phyloP scores from a whole-genome alignment of 2,888 invertebrate genomes.

The Drosophila vallismaia region DNA sequence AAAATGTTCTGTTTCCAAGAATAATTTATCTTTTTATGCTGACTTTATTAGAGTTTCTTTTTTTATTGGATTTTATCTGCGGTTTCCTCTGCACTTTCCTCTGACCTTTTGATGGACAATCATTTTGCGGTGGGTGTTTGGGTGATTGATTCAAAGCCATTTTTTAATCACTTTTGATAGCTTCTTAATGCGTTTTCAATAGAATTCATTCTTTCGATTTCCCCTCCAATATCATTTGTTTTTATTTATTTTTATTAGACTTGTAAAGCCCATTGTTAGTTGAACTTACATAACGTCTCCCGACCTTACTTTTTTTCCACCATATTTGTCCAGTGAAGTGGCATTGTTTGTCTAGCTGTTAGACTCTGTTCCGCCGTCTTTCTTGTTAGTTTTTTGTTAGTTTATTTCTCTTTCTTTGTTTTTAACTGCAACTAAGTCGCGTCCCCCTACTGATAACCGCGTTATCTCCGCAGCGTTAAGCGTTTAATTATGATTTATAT shows the following conservation, averaged over 20 bases:
- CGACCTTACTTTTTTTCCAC: conserved; percentile 47
- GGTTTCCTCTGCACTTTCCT: background rate
- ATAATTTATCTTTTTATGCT: conserved; percentile 5
- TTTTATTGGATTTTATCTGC: conserved; percentile 2
- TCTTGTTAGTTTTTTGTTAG: background rate
- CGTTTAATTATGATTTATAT: conserved; percentile 37
- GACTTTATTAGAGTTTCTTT: conserved; percentile 1
- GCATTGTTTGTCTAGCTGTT: conserved; percentile 12
- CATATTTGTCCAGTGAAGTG: conserved; percentile 28
- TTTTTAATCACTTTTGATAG: conserved; percentile 40
- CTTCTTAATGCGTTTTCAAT: conserved; percentile 35
- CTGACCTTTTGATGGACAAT: background rate
- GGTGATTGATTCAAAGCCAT: conserved; percentile 17
- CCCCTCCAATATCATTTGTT: conserved; percentile 6
- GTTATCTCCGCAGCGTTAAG: conserved; percentile 3
- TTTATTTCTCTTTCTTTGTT: conserved; percentile 9
- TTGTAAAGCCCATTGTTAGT: conserved; percentile 3
- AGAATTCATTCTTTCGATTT: conserved; percentile 37
- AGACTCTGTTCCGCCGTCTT: background rate
- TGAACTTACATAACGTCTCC: conserved; percentile 48
- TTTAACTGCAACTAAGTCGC: conserved; percentile 32
- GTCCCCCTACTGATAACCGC: conserved; percentile 18
- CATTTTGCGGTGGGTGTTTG: conserved; percentile 9
- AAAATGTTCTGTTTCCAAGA: background rate
- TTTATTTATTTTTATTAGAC: conserved; percentile 6